These are phyloP conservation scores for Phorcus lineatus DNA, from an alignment of 2,888 invertebrate species.

Conservation along the genomic window DNA sequence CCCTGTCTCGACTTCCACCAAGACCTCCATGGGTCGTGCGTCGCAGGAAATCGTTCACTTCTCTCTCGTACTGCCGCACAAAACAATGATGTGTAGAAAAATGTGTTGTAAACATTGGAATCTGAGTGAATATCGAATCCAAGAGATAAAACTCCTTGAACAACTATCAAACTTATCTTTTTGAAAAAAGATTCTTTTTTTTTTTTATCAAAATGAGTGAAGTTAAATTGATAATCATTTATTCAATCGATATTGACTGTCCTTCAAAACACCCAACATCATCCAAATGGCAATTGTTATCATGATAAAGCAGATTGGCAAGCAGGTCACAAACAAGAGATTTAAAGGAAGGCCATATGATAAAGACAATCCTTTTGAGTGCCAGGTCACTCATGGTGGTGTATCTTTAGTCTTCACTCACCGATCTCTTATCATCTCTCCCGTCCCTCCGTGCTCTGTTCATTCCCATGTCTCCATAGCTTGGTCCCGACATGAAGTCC, in stretches of 20 bases:
- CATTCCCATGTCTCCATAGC: constrained; percentile 12
- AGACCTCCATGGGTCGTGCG: constrained; percentile 79
- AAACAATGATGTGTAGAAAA: background rate
- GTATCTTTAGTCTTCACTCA: constrained; percentile 31
- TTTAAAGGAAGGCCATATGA: background rate
- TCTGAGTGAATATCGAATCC: background rate
- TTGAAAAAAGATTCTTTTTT: too few species aligned
- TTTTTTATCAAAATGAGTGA: too few species aligned
- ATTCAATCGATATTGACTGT: too few species aligned
- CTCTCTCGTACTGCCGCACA: constrained; percentile 84
- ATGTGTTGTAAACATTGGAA: background rate
- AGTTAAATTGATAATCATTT: too few species aligned
- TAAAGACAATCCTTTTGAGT: background rate
- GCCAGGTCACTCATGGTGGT: background rate
- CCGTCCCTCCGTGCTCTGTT: constrained; percentile 24
- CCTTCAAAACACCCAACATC: too few species aligned
- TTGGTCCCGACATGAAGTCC: constrained; percentile 20
- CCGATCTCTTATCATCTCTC: constrained; percentile 57
- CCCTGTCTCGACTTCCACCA: constrained; percentile 41
- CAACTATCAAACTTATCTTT: too few species aligned
- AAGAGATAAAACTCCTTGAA: background rate
- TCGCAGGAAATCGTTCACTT: constrained; percentile 91
- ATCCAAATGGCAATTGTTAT: too few species aligned
- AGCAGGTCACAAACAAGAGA: too few species aligned
- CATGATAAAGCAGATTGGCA: too few species aligned